phyloP scores from a whole-genome alignment of 2,888 invertebrate species.

The Drosophila histrio region DNA sequence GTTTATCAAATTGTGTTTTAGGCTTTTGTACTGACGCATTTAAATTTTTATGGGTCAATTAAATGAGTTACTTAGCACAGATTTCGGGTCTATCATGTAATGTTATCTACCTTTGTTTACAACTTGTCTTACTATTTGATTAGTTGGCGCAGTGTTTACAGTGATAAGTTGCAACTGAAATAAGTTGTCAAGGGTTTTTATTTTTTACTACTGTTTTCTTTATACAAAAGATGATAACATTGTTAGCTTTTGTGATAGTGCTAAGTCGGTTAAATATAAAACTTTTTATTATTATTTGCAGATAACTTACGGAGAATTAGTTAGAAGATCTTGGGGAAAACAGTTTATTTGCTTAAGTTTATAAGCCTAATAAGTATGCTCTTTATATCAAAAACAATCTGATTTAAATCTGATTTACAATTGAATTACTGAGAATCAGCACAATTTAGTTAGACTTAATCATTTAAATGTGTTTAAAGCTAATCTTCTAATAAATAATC shows the following conservation, averaged over 20 bases:
- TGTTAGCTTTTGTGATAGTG: not conserved
- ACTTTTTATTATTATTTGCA: not conserved
- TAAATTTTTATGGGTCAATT: constrained; percentile 34
- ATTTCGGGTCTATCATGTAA: not conserved
- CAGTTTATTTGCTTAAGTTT: not conserved
- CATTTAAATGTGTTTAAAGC: not conserved
- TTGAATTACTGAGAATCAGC: not conserved
- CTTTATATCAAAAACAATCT: not conserved
- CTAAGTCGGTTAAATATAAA: not conserved
- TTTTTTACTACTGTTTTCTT: not conserved
- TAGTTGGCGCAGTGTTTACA: constrained; percentile 13
- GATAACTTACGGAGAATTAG: not conserved
- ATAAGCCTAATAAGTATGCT: not conserved
- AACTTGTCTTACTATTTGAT: constrained; percentile 5
- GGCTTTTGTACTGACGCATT: constrained; percentile 14
- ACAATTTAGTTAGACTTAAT: not conserved
- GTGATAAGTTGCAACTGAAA: constrained; percentile 13
- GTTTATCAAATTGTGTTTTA: constrained; percentile 24
- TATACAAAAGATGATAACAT: not conserved
- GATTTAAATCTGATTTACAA: not conserved
- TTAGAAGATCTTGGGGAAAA: not conserved
- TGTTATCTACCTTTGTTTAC: constrained; percentile 6
- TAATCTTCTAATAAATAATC: not conserved
- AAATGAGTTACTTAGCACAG: constrained; percentile 16
- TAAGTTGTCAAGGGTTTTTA: not conserved